These are phyloP conservation scores for Acanthosepion lycidas DNA, from an alignment of 2,888 invertebrate species.

Conservation along the genomic window DNA sequence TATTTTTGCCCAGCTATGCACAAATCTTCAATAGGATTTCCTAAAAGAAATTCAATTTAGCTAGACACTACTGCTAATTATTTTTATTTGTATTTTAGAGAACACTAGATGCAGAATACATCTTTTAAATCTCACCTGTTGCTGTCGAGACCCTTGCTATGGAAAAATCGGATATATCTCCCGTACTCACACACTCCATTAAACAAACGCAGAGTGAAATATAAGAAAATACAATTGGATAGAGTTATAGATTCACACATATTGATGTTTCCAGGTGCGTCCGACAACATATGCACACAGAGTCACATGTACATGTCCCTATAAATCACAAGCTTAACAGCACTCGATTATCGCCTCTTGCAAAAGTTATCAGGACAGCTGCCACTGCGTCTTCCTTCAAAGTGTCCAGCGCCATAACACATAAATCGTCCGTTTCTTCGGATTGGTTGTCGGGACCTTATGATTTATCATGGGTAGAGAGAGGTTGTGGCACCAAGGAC, in stretches of 20 bases:
- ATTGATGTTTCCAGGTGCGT: no score
- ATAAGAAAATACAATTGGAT: background rate
- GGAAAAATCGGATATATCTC: background rate
- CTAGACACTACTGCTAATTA: no score
- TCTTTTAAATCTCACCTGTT: background rate
- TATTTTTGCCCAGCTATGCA: no score
- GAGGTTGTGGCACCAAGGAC: background rate
- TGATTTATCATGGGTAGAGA: background rate
- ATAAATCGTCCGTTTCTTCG: background rate
- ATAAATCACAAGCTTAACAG: slow-evolving; percentile 8
- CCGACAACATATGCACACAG: background rate
- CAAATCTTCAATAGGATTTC: no score
- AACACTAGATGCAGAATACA: background rate
- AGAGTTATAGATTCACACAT: background rate
- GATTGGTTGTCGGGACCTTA: background rate
- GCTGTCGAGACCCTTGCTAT: background rate
- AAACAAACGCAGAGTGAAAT: background rate
- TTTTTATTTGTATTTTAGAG: no score
- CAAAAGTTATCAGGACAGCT: background rate
- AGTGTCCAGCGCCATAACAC: background rate
- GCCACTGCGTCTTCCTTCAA: background rate
- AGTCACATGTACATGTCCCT: background rate
- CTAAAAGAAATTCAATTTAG: no score
- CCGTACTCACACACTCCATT: background rate
- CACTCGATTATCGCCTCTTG: background rate